phyloP scores from a whole-genome alignment of 2,888 invertebrate species.

The Monoplex corrugatus region DNA sequence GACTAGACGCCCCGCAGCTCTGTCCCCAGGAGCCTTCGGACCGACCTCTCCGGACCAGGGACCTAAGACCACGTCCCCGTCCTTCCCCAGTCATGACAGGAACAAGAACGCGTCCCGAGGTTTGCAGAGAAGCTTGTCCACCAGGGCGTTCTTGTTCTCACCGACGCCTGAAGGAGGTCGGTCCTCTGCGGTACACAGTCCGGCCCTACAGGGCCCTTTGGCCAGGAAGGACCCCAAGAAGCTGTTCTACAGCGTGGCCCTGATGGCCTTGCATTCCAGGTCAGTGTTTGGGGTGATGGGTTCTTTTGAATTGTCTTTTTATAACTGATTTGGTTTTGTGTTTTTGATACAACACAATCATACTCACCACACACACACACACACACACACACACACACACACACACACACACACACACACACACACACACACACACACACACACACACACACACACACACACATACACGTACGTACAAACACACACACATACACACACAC shows the following conservation, averaged over 20 bases:
- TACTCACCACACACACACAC: too few relatives aligned
- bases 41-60: not conserved
- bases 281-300: too few relatives aligned
- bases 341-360: too few relatives aligned
- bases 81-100: not conserved
- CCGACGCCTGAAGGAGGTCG: not conserved
- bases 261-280: slow-evolving; percentile 5
- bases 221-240: not conserved
- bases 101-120: too few relatives aligned
- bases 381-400: too few relatives aligned
- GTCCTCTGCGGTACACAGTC: not conserved
- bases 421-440: too few relatives aligned
- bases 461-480: too few relatives aligned
- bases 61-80: not conserved
- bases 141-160: not conserved
- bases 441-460: too few relatives aligned
- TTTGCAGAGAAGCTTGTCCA: slow-evolving; percentile 25
- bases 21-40: not conserved
- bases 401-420: too few relatives aligned
- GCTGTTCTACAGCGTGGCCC: not conserved
- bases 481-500: too few relatives aligned
- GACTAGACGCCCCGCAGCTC: not conserved
- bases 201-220: not conserved
- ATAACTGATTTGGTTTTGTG: too few relatives aligned
- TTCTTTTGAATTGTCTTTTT: too few relatives aligned